Percentiles rank a stretch among this genome's conserved stretches.
Conservation (phyloP, 2,113 vertebrate species). For the Heterocephalus glaber region DNA sequence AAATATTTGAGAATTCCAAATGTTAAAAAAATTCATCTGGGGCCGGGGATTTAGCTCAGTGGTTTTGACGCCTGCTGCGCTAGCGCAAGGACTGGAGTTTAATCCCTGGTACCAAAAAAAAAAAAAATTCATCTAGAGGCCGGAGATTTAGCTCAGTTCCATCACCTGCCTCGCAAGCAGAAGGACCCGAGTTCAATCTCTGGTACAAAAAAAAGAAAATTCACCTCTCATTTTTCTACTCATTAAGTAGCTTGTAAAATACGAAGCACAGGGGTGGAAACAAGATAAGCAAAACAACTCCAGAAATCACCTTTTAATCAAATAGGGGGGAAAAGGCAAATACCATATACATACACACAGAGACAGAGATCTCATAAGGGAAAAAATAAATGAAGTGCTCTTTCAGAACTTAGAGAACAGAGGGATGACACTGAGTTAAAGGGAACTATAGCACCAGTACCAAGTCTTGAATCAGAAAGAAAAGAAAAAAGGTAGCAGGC, state of each 20-base stretch:
- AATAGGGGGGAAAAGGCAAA: not conserved
- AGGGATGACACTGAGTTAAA: not conserved
- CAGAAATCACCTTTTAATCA: slow-evolving; percentile 40
- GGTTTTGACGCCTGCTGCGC: no score
- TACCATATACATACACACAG: not conserved
- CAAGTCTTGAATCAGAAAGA: not conserved
- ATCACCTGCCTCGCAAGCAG: no score
- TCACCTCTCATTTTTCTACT: not conserved
- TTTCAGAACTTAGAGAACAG: not conserved
- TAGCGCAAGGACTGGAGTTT: no score
- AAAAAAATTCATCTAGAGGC: no score
- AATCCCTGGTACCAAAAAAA: no score
- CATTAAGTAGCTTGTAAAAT: slow-evolving; percentile 8
- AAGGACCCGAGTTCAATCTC: no score
- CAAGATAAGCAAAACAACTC: slow-evolving; percentile 10
- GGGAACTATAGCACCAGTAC: not conserved
- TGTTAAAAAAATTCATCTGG: not conserved
- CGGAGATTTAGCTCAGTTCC: no score
- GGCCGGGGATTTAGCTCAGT: no score
- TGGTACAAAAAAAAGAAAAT: no score
- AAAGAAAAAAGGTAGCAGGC: not conserved
- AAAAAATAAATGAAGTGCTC: not conserved
- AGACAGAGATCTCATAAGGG: not conserved
- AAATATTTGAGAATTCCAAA: slow-evolving; percentile 54
- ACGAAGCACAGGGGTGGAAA: not conserved